Percentiles rank a stretch among this genome's conserved stretches.
phyloP scores from a whole-genome alignment of 2,797 vertebrate species.

The Sarcophilus harrisii region DNA sequence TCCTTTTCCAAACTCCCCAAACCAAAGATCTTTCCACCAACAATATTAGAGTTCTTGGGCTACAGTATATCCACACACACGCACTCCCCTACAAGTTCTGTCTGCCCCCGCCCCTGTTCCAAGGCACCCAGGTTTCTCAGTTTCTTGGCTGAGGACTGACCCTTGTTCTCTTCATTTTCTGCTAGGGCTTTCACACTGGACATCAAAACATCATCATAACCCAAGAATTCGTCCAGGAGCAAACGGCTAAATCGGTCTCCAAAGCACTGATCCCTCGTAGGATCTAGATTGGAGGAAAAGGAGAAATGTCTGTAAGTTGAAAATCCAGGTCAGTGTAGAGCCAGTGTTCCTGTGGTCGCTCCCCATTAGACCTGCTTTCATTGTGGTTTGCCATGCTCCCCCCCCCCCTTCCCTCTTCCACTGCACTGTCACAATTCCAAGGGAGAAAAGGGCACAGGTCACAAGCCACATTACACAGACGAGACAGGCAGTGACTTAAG shows the following conservation, averaged over 20 bases:
- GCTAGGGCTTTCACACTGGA: conserved; percentile 98
- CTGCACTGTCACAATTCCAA: not conserved
- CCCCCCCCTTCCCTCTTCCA: not conserved
- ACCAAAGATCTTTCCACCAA: not conserved
- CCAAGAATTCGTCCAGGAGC: conserved; percentile 96
- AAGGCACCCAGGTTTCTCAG: accelerated
- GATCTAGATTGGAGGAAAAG: conserved; percentile 82
- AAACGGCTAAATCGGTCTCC: conserved; percentile 97
- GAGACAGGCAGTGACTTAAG: not conserved
- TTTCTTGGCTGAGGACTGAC: conserved; percentile 75
- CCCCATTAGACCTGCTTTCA: not conserved
- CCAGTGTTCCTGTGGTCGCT: not conserved
- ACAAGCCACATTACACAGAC: too few species aligned
- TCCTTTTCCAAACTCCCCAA: not conserved
- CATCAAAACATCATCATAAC: conserved; percentile 98
- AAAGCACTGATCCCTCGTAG: conserved; percentile 94
- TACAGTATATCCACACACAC: not conserved
- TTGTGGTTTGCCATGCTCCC: not conserved
- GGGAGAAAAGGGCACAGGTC: too few species aligned
- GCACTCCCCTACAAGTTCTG: accelerated
- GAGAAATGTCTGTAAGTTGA: not conserved
- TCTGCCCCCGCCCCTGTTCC: accelerated
- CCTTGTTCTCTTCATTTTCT: conserved; percentile 98
- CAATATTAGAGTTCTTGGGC: not conserved
- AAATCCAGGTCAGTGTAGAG: not conserved